Evolutionary conservation across 2,113 vertebrate species (phyloP).

Genomic region (Gopherus flavomarginatus): DNA sequence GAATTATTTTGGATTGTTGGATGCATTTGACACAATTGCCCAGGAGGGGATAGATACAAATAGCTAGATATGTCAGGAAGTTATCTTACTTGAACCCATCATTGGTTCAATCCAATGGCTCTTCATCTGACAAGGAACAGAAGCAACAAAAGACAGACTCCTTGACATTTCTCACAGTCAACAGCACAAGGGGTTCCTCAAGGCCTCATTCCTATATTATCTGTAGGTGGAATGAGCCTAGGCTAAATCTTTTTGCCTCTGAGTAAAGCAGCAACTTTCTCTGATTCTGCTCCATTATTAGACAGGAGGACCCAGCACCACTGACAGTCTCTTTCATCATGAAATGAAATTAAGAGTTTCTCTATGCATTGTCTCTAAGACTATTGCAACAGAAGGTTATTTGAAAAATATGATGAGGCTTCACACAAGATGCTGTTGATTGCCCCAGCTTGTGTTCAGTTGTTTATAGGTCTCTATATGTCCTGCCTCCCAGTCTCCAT

Average conservation of each 20-base stretch:
- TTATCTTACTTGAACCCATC: not conserved
- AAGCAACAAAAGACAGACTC: not conserved
- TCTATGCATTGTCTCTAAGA: not conserved
- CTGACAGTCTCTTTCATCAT: not conserved
- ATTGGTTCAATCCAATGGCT: not conserved
- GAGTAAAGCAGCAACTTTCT: too few relatives aligned
- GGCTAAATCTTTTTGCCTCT: too few relatives aligned
- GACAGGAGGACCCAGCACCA: not conserved
- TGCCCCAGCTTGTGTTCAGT: not conserved
- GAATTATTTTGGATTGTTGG: not conserved
- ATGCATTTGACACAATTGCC: not conserved
- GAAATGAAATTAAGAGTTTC: not conserved
- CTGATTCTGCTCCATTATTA: not conserved
- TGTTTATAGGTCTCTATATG: not conserved
- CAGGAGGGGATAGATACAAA: not conserved
- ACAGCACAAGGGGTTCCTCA: not conserved
- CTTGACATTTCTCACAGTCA: not conserved
- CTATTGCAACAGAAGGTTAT: not conserved
- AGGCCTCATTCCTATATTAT: not conserved
- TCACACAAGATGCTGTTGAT: not conserved
- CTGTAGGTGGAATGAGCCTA: not conserved
- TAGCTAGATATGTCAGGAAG: not conserved
- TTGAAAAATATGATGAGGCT: not conserved
- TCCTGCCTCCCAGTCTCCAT: not conserved
- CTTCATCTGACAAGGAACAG: not conserved